Evolutionary conservation across 2,797 vertebrate genomes (phyloP).

Genomic region (Triplophysa bombifrons): DNA sequence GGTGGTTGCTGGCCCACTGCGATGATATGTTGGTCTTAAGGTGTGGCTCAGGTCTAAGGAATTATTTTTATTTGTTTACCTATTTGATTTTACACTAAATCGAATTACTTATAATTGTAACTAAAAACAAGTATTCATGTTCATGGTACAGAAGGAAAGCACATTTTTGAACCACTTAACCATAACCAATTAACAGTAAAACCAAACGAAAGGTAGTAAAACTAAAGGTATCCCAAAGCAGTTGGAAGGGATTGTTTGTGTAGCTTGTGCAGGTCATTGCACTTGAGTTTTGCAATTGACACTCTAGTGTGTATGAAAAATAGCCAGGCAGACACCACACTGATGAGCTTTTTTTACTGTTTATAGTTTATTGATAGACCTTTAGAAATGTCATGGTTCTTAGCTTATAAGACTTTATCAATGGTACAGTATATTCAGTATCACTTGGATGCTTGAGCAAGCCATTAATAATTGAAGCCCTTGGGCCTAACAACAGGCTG

Average conservation of each 20-base stretch:
- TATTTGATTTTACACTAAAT: no score
- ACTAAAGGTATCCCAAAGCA: not conserved
- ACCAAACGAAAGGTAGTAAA: not conserved
- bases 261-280: no score
- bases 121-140: no score
- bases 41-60: no score
- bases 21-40: no score
- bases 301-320: not conserved
- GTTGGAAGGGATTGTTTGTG: no score
- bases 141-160: no score
- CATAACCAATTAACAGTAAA: not conserved
- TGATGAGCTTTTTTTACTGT: no score
- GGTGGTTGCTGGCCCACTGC: not conserved
- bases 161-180: no score
- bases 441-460: conserved; percentile 21
- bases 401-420: not conserved
- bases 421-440: conserved; percentile 35
- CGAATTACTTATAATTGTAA: no score
- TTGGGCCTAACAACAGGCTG: conserved; percentile 28
- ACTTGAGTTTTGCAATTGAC: conserved; percentile 1
- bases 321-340: not conserved
- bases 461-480: conserved; percentile 47
- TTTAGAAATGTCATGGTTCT: not conserved
- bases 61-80: no score
- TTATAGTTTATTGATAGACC: not conserved